Evolutionary conservation across 2,113 vertebrate species (phyloP), one percentile per base, ranked within the genome.

Genomic region (Zosterops japonicus): DNA sequence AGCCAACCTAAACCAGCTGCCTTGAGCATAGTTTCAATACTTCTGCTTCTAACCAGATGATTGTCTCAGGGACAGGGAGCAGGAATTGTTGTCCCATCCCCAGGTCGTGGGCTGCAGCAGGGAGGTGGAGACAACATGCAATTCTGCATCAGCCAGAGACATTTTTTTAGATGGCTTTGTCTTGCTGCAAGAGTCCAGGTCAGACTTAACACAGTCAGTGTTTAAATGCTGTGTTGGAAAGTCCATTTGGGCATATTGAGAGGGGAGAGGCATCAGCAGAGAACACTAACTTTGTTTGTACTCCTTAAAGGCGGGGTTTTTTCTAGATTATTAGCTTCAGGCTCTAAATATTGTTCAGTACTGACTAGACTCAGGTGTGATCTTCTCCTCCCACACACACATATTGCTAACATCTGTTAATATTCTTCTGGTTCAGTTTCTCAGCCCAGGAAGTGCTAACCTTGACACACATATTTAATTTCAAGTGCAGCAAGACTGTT

Each of bases 341-440:
- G 60, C 49, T 92, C 72, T 57, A 86, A 87, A 75, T 60, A 33
- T 36, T 81, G 41, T 31, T 71, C 8, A 1, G 31, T 39, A 49
- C 57, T 69, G 72, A 82, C 85, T 47, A 71, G 47, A 91, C 81
- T 94, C 93, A 96, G 92, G 78, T 94, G 96, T 95, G 88, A 96
- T 93, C 82, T 94, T 96, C 93, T 90, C 87, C 79, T 91, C 90
- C 89, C 63, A 93, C 76, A 67, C 68, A 79, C 24, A 60, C 49
- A 84, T 75, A 78, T 93, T 89, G 63, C 60, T 87, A 80, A 83
- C 83, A 90, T 95, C 74, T 94, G 83, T 67, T 87, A 93, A 81
- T 94, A 83, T 76, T 81, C 78, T 81, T 82, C 75, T 92, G 44
- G 50, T 94, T 95, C 67, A 41, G 65, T 47, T 91, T 91, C 89